Evolutionary conservation across 2,888 invertebrate species (phyloP), one percentile per base, ranked within the genome.

Genomic region (Cheilosia urbana): DNA sequence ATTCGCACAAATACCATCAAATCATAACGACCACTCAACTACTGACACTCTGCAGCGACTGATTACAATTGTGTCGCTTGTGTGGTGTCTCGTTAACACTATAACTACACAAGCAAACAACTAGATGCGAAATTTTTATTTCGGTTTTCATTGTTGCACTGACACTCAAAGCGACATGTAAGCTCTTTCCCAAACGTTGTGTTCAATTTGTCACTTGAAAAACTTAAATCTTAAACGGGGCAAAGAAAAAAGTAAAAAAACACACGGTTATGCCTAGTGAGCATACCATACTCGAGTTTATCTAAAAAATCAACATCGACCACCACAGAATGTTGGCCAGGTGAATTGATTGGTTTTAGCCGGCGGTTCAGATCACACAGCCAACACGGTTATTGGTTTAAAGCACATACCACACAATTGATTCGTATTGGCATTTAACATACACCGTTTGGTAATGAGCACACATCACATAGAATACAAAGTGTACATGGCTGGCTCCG

Each of bases 371-470:
- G 84, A 84, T 84, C 84, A 84, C 69, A 71, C 60, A 62, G 65
- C 60, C 65, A 75, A 80, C 71, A 55, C 40, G 47, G 75, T 63
- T 76, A 71, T 84, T 80, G 75, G 84, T 60, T 80, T 78, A 63
- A 63, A 45, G 75, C 84, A 71, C 84, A 71, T 42, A 71, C 84
- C 80, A 51, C 84, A 84, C 80, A 84, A 84, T 84, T 80, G 80
- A 84, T 84, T 84, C 75, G 80, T 71, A 71, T 71, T 84, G 84
- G 80, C 80, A 84, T 84, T 84, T 84, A 76, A 84, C 84, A 80
- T 80, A 80, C 80, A 80, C 65, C 71, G 65, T 84, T 80, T 84
- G 84, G 80, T 84, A 84, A 84, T 84, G 80, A 84, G 84, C 84
- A 84, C 80, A 84, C 80, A 76, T 76, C 30, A 60, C 45, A 34